Evolutionary conservation across 2,888 invertebrate genomes (phyloP), one percentile per base, ranked within the genome.

Genomic region (Dicroscelio sp.): DNA sequence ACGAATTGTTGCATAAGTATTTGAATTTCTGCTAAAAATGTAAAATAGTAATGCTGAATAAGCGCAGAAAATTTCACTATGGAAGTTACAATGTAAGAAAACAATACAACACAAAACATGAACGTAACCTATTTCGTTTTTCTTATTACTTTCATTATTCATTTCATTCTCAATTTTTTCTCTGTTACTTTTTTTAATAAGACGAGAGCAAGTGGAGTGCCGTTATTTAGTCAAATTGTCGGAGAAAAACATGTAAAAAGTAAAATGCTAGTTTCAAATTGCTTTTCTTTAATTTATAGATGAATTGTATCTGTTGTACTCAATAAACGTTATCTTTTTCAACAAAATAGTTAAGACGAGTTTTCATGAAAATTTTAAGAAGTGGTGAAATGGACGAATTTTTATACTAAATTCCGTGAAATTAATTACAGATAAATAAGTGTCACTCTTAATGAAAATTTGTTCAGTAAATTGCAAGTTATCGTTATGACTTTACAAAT

Each of bases 81-180:
- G 88, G 86, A 92, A 93, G 91, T 91, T 91, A 90, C 94, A 94
- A 95, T 95, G 92, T 91, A 92, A 90, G 92, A 92, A 93, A 93
- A 95, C 94, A 94, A 95, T 95, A 95, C 95, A 94, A 93, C 95
- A 94, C 94, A 95, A 93, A 94, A 90, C 73, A 82, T 83, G 92
- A 92, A 92, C 90, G 91, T 87, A 93, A 94, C 93, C 93, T 80
- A 43, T 69, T 86, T 79, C 88, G 78, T 69, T 90, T 91, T 86
- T 86, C 73, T 88, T 86, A 87, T 67, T 86, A 73, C 84, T 91
- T 79, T 82, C 89, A 86, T 71, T 89, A 85, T 87, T 89, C 86
- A 90, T 90, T 85, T 85, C 71, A 84, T 80, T 84, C 65, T 38
- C 63, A 76, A 71, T 69, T 85, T 86, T 91, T 75, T 82, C 48